Conservation (phyloP, 2,888 invertebrate species). For the Galeopsomyia nigrocyanea region DNA sequence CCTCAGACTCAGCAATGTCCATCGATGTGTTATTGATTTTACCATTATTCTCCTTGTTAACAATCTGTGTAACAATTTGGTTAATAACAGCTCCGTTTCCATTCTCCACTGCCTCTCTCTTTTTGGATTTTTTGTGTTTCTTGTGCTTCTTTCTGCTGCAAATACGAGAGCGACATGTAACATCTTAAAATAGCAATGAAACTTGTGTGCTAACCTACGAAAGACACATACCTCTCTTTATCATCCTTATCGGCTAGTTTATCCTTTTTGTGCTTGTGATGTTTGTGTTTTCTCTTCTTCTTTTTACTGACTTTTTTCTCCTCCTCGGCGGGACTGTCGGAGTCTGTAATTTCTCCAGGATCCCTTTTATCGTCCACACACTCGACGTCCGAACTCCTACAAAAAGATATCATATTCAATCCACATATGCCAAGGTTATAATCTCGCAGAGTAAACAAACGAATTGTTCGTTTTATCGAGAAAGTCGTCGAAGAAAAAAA, state of each 20-base stretch:
- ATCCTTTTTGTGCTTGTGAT: slow-evolving; percentile 66
- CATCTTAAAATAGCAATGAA: background rate
- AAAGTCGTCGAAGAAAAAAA: slow-evolving; percentile 17
- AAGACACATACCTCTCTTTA: slow-evolving; percentile 56
- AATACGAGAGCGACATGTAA: background rate
- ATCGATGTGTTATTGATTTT: slow-evolving; percentile 59
- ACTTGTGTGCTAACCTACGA: background rate
- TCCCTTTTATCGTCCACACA: slow-evolving; percentile 58
- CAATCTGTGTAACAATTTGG: slow-evolving; percentile 52
- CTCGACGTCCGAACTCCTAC: slow-evolving; percentile 63
- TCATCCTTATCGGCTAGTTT: slow-evolving; percentile 62
- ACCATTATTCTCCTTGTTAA: slow-evolving; percentile 61
- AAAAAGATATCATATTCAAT: slow-evolving; percentile 1
- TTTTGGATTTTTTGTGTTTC: slow-evolving; percentile 64
- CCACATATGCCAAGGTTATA: slow-evolving; percentile 1
- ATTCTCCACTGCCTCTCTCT: slow-evolving; percentile 53
- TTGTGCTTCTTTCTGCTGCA: slow-evolving; percentile 63
- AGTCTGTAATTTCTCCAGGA: slow-evolving; percentile 43
- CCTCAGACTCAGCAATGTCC: slow-evolving; percentile 64
- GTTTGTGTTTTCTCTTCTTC: slow-evolving; percentile 67
- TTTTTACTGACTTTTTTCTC: slow-evolving; percentile 55
- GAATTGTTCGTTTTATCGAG: background rate
- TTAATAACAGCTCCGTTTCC: slow-evolving; percentile 62
- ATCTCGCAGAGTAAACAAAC: background rate
- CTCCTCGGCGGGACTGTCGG: slow-evolving; percentile 59